These are phyloP conservation scores for Pteria penguin DNA, from an alignment of 2,888 invertebrate genomes.

Conservation along the genomic window DNA sequence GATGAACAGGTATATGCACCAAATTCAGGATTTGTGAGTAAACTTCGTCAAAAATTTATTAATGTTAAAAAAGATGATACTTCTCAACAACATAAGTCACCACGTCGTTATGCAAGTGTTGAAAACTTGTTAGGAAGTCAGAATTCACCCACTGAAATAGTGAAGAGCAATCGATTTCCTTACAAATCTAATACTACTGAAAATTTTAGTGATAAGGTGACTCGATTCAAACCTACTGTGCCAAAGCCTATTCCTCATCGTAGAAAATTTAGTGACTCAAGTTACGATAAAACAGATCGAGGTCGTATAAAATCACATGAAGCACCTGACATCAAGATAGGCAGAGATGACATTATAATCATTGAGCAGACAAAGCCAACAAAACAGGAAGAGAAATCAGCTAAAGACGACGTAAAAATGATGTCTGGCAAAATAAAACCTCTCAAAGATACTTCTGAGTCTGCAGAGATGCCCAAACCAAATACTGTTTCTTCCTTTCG, in stretches of 20 bases:
- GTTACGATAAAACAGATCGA: not conserved
- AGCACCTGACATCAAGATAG: constrained; percentile 56
- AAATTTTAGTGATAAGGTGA: not conserved
- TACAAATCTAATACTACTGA: not conserved
- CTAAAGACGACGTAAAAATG: constrained; percentile 22
- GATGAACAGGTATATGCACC: constrained; percentile 67
- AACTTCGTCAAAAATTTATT: constrained; percentile 69
- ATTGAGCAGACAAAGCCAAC: constrained; percentile 52
- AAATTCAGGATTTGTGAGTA: constrained; percentile 76
- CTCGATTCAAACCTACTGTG: not conserved
- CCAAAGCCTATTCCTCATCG: too few relatives aligned
- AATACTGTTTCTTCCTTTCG: constrained; percentile 86
- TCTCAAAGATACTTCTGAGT: constrained; percentile 73
- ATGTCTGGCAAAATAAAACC: constrained; percentile 23
- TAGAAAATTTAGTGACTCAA: not conserved
- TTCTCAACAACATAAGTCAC: constrained; percentile 36
- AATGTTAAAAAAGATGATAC: constrained; percentile 43
- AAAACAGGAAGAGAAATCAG: constrained; percentile 13
- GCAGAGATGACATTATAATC: constrained; percentile 63
- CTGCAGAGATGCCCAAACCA: constrained; percentile 88
- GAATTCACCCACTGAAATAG: constrained; percentile 8
- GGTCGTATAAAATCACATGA: constrained; percentile 45
- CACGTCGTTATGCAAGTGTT: constrained; percentile 66
- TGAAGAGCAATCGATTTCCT: not conserved
- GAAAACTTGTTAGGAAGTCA: constrained; percentile 60